These are phyloP conservation scores for Microcebus griseorufus DNA, from an alignment of 2,113 vertebrate species.

Conservation along the genomic window DNA sequence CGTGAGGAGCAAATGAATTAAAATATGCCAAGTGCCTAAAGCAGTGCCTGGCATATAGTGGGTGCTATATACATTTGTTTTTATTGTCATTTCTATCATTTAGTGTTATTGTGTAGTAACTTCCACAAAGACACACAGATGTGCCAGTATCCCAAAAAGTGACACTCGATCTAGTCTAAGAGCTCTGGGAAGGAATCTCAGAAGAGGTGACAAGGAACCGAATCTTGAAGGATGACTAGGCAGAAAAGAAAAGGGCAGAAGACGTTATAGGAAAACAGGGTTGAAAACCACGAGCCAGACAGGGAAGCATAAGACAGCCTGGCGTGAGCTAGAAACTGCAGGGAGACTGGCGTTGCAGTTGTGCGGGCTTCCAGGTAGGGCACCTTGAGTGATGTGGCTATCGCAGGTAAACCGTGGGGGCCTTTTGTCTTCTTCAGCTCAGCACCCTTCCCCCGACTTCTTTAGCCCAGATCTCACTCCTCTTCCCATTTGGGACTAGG, in stretches of 20 bases:
- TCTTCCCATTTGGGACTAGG: not conserved
- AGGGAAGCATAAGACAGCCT: not conserved
- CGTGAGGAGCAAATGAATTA: not conserved
- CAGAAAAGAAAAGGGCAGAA: not conserved
- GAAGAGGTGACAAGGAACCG: not conserved
- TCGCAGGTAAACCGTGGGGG: not conserved
- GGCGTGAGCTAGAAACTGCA: not conserved
- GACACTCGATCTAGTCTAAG: not conserved
- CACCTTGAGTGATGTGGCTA: not conserved
- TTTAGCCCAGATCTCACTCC: not conserved
- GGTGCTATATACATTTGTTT: not conserved
- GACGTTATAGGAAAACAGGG: not conserved
- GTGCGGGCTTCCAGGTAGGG: not conserved
- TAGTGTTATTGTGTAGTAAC: not conserved
- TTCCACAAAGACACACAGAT: not conserved
- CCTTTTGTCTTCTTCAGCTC: not conserved
- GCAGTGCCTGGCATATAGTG: not conserved
- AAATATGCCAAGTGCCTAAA: not conserved
- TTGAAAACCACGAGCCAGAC: not conserved
- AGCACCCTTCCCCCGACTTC: not conserved
- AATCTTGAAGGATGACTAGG: not conserved
- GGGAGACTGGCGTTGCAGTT: not conserved
- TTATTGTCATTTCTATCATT: not conserved
- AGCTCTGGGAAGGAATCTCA: not conserved
- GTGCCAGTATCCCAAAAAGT: not conserved